Conservation (phyloP, 2,113 vertebrate species). For the Oncorhynchus kisutch region DNA sequence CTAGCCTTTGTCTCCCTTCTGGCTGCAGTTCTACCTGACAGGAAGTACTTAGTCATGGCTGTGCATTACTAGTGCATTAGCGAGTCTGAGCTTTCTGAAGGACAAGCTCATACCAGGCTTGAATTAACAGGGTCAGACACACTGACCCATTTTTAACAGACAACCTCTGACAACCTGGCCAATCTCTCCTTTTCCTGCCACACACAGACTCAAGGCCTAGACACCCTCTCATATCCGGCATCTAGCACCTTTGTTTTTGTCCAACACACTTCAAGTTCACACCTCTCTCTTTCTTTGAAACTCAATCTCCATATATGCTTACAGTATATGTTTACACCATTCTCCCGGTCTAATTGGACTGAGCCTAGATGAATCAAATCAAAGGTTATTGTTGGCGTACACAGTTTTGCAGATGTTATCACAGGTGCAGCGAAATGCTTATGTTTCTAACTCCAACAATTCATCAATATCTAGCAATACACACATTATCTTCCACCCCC, state of each 20-base stretch:
- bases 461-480: too few relatives aligned
- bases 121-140: constrained; percentile 4
- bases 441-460: too few relatives aligned
- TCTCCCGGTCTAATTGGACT: neutral
- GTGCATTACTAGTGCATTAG: constrained; percentile 8
- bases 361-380: neutral
- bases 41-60: constrained; percentile 18
- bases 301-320: too few relatives aligned
- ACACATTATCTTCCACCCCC: too few relatives aligned
- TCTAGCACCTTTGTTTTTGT: too few relatives aligned
- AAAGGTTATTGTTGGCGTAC: too few relatives aligned
- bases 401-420: too few relatives aligned
- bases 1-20: too few relatives aligned
- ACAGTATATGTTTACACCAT: neutral
- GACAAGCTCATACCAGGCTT: neutral
- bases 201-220: neutral
- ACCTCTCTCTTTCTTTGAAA: too few relatives aligned
- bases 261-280: too few relatives aligned
- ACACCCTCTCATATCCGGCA: too few relatives aligned
- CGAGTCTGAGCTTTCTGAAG: neutral
- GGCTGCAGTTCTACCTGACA: neutral
- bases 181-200: neutral
- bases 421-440: too few relatives aligned
- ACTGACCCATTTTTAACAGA: constrained; percentile 4
- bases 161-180: neutral